Evolutionary conservation across 2,113 vertebrate species (phyloP).

Genomic region (Nerophis ophidion): DNA sequence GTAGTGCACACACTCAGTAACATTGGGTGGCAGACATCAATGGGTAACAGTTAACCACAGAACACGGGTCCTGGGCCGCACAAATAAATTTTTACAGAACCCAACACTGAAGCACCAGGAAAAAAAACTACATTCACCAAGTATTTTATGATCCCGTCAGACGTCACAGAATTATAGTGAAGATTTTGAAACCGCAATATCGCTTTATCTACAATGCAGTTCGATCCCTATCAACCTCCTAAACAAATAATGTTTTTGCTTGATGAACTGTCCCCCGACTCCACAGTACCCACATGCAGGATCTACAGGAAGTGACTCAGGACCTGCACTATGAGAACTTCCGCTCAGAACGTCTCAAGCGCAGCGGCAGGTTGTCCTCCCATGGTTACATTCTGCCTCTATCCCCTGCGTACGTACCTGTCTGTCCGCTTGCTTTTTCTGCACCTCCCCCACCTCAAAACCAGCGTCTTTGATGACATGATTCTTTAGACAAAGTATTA

Average conservation of each 20-base stretch:
- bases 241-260: not conserved
- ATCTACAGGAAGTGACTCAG: slow-evolving; percentile 98
- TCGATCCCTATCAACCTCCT: too few relatives aligned
- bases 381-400: slow-evolving; percentile 68
- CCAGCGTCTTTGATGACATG: not conserved
- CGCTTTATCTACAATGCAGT: too few relatives aligned
- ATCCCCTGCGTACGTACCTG: slow-evolving; percentile 70
- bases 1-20: too few relatives aligned
- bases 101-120: too few relatives aligned
- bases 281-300: slow-evolving; percentile 94
- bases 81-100: too few relatives aligned
- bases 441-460: slow-evolving; percentile 55
- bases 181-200: too few relatives aligned
- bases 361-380: slow-evolving; percentile 87
- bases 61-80: too few relatives aligned
- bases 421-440: slow-evolving; percentile 54
- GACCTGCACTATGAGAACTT: slow-evolving; percentile 99
- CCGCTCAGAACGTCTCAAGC: slow-evolving; percentile 95
- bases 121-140: too few relatives aligned
- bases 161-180: too few relatives aligned
- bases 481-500: not conserved
- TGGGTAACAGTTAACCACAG: too few relatives aligned
- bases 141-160: too few relatives aligned
- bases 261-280: not conserved
- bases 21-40: too few relatives aligned